A percentile compares a stretch with the other conserved stretches of the same genome.
These are phyloP conservation scores for Peromyscus melanophrys DNA, from an alignment of 2,797 vertebrate genomes.

Conservation along the genomic window DNA sequence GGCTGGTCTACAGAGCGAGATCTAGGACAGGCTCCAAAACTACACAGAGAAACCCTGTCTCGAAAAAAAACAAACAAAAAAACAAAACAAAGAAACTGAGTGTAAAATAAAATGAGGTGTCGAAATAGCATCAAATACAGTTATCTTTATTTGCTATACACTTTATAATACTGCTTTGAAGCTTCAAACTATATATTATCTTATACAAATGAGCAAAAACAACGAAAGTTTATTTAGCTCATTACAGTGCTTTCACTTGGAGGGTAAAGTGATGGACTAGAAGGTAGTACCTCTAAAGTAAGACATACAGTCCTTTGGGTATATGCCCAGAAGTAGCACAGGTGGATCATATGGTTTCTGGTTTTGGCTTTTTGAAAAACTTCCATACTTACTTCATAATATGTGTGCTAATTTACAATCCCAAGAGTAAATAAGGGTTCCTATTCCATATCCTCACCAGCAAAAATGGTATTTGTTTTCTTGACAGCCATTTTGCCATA, in stretches of 20 bases:
- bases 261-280: neutral
- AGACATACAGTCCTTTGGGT: too few relatives aligned
- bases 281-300: too few relatives aligned
- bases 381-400: neutral
- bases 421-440: neutral
- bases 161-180: conserved; percentile 34
- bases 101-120: conserved; percentile 42
- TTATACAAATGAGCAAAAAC: conserved; percentile 33
- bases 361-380: neutral
- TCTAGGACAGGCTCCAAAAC: too few relatives aligned
- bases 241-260: conserved; percentile 4
- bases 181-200: conserved; percentile 24
- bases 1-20: too few relatives aligned
- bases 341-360: neutral
- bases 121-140: neutral
- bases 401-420: neutral
- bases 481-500: neutral
- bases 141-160: conserved; percentile 15
- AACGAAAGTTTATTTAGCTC: conserved; percentile 21
- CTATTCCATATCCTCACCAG: neutral
- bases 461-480: neutral
- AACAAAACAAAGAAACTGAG: conserved; percentile 40
- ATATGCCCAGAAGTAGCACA: neutral
- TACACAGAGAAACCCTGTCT: too few relatives aligned
- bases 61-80: too few relatives aligned